These are phyloP conservation scores for Eurytoma californica DNA, from an alignment of 2,888 invertebrate species.

Conservation along the genomic window DNA sequence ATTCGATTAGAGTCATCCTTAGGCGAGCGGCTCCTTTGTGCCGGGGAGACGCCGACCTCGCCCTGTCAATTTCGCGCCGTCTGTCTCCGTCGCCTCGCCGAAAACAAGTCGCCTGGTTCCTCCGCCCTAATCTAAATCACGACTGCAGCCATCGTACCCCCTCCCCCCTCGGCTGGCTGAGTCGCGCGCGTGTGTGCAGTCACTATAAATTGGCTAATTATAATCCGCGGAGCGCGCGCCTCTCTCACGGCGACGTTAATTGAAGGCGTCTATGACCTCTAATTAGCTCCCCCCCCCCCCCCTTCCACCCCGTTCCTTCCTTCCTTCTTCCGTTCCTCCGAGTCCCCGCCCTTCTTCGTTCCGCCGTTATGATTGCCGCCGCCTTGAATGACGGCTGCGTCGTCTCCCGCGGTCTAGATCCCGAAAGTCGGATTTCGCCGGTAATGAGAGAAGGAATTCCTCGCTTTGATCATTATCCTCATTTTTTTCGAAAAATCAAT, in stretches of 20 bases:
- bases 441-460: no score
- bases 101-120: conserved; percentile 31
- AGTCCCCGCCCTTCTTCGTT: neutral
- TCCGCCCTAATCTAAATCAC: conserved; percentile 69
- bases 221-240: conserved; percentile 66
- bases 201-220: conserved; percentile 73
- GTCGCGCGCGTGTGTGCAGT: conserved; percentile 59
- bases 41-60: conserved; percentile 55
- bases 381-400: no score
- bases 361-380: no score
- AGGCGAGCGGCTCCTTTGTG: conserved; percentile 67
- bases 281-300: conserved; percentile 63
- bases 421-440: conserved; percentile 1
- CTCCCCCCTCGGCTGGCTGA: neutral
- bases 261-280: conserved; percentile 67
- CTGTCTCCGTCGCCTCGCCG: conserved; percentile 50
- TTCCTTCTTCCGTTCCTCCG: no score
- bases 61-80: conserved; percentile 59
- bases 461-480: no score
- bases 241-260: conserved; percentile 63
- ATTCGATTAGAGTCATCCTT: conserved; percentile 71
- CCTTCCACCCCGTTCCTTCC: conserved; percentile 13
- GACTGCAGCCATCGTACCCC: conserved; percentile 47
- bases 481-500: no score
- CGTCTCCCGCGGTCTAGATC: conserved; percentile 19